These are phyloP conservation scores for Idris sp. DNA, from an alignment of 1,140 invertebrate species.

Conservation along the genomic window DNA sequence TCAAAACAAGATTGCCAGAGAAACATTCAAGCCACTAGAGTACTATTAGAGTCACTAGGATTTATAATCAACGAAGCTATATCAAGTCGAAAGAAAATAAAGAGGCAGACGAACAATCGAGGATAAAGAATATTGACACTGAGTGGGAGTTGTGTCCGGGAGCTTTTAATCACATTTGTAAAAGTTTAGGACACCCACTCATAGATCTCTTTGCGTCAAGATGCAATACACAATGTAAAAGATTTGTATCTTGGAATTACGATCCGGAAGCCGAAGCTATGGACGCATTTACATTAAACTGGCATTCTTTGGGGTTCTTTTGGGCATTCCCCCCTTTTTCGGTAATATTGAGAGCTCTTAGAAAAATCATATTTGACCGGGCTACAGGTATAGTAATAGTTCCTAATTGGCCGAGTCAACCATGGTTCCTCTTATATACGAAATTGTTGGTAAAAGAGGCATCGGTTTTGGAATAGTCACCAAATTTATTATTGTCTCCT, in stretches of 20 bases:
- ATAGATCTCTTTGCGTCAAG: conserved; percentile 62
- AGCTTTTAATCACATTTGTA: neutral
- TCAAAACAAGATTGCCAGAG: neutral
- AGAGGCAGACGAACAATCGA: conserved; percentile 9
- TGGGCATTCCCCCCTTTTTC: conserved; percentile 9
- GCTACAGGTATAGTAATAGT: neutral
- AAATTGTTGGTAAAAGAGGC: neutral
- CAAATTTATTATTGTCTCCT: conserved; percentile 6
- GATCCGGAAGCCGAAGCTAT: neutral
- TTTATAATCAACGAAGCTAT: conserved; percentile 3
- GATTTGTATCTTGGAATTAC: conserved; percentile 56
- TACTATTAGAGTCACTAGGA: neutral
- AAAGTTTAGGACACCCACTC: conserved; percentile 4
- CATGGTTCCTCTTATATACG: too few relatives aligned
- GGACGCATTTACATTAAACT: neutral
- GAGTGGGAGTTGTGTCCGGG: conserved; percentile 4
- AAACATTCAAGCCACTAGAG: neutral
- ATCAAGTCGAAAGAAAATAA: conserved; percentile 14
- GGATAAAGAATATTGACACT: conserved; percentile 2
- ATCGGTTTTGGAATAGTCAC: neutral
- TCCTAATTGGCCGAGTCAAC: neutral
- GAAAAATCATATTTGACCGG: conserved; percentile 1
- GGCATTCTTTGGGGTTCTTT: conserved; percentile 1
- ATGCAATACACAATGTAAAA: conserved; percentile 57
- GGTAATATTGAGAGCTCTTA: neutral